Conservation (phyloP, 2,797 vertebrate genomes). For the Sarcoramphus papa region DNA sequence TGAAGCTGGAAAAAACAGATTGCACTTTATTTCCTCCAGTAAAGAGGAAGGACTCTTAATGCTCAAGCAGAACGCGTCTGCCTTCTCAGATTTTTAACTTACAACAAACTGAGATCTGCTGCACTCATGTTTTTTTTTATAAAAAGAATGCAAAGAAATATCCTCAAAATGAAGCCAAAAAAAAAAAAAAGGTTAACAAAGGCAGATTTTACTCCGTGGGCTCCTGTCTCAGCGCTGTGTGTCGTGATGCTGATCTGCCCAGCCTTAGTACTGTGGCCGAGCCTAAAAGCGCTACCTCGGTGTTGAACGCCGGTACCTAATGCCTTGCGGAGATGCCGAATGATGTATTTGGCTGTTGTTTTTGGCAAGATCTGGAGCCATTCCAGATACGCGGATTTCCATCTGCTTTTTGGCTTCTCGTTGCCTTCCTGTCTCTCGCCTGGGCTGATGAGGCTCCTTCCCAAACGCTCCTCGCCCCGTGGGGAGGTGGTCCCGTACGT, state of each 20-base stretch:
- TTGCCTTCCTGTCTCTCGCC: neutral
- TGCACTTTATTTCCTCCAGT: neutral
- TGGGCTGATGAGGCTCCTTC: neutral
- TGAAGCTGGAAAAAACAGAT: neutral
- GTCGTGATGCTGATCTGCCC: neutral
- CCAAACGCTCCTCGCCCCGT: accelerated
- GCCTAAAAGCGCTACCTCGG: neutral
- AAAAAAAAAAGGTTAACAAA: neutral
- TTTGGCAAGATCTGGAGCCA: neutral
- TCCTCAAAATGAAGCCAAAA: accelerated
- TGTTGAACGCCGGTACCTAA: neutral
- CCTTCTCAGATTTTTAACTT: neutral
- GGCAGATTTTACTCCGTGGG: neutral
- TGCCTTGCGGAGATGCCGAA: neutral
- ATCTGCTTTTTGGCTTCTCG: neutral
- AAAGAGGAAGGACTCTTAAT: neutral
- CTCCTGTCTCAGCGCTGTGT: neutral
- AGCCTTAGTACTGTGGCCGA: neutral
- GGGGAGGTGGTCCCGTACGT: accelerated
- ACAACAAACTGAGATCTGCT: neutral
- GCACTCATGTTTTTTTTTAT: neutral
- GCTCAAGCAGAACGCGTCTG: neutral
- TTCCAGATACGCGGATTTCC: neutral
- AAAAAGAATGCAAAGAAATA: neutral
- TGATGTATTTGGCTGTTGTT: neutral